A percentile compares a stretch with the other conserved stretches of the same genome.
Evolutionary conservation across 2,888 invertebrate genomes (phyloP).

Genomic region (Poecilus cupreus): DNA sequence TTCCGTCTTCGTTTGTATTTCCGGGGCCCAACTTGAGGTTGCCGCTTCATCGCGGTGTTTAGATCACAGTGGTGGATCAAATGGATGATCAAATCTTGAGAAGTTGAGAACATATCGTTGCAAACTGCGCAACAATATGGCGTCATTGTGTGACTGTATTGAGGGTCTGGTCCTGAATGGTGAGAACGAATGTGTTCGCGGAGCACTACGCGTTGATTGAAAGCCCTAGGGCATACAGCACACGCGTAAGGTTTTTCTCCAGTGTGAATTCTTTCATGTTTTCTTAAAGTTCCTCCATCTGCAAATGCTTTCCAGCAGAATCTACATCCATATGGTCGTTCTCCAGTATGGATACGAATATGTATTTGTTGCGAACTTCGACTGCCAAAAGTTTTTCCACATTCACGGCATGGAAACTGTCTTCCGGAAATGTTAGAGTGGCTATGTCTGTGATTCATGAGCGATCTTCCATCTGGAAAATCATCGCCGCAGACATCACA

Average conservation of each 20-base stretch:
- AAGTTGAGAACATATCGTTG: conserved; percentile 80
- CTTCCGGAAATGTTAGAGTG: conserved; percentile 75
- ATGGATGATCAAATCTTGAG: conserved; percentile 86
- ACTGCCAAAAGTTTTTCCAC: conserved; percentile 91
- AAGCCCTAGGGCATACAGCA: conserved; percentile 89
- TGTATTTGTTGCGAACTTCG: conserved; percentile 91
- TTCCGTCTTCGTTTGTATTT: conserved; percentile 89
- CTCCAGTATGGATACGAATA: conserved; percentile 89
- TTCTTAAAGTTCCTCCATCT: conserved; percentile 88
- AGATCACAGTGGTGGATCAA: conserved; percentile 90
- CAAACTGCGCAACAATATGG: conserved; percentile 87
- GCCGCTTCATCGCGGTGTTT: conserved; percentile 87
- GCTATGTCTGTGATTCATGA: conserved; percentile 83
- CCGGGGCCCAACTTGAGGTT: conserved; percentile 85
- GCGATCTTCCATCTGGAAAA: conserved; percentile 81
- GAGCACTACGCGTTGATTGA: conserved; percentile 90
- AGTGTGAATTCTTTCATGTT: conserved; percentile 91
- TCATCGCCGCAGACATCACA: conserved; percentile 83
- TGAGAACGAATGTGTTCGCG: conserved; percentile 90
- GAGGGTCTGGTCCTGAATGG: conserved; percentile 87
- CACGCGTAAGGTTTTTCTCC: conserved; percentile 82
- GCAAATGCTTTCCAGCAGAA: conserved; percentile 94
- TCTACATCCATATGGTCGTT: conserved; percentile 88
- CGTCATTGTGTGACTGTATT: conserved; percentile 77
- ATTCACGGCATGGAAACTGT: conserved; percentile 87